Conservation (phyloP, 1,140 invertebrate genomes). For the Drosophila neocordata region DNA sequence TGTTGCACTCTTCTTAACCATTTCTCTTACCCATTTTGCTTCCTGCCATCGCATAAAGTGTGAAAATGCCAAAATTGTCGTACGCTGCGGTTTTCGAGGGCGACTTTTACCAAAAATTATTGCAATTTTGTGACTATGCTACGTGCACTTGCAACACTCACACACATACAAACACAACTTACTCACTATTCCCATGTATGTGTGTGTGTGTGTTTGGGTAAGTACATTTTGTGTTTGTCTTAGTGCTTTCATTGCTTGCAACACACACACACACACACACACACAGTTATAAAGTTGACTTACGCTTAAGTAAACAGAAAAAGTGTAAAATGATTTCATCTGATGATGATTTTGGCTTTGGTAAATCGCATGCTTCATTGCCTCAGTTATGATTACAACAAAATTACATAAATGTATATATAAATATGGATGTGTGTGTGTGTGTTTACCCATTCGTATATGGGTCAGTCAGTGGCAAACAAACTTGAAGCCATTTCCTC, state of each 20-base stretch:
- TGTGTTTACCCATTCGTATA: background rate
- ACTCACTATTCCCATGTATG: background rate
- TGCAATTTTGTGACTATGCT: constrained; percentile 74
- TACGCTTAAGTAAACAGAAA: constrained; percentile 77
- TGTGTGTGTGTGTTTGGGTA: constrained; percentile 33
- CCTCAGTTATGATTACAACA: constrained; percentile 29
- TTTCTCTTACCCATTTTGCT: constrained; percentile 30
- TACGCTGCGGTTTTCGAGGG: constrained; percentile 66
- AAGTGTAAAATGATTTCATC: constrained; percentile 77
- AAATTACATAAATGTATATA: constrained; percentile 15
- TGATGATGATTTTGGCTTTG: constrained; percentile 69
- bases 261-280: constrained; percentile 27
- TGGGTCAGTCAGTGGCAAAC: background rate
- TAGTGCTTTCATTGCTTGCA: constrained; percentile 41
- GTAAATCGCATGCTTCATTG: constrained; percentile 50
- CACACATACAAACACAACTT: background rate
- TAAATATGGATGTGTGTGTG: constrained; percentile 20
- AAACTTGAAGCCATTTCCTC: constrained; percentile 3
- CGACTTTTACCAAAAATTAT: constrained; percentile 61
- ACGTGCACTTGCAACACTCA: constrained; percentile 52
- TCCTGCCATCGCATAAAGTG: constrained; percentile 58
- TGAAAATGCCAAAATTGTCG: constrained; percentile 78
- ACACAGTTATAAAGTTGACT: constrained; percentile 68
- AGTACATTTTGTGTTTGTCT: constrained; percentile 65
- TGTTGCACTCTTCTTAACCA: constrained; percentile 26